A percentile compares a stretch with the other conserved stretches of the same genome.
Evolutionary conservation across 2,113 vertebrate genomes (phyloP).

Genomic region (Apistogramma diplotaenia): DNA sequence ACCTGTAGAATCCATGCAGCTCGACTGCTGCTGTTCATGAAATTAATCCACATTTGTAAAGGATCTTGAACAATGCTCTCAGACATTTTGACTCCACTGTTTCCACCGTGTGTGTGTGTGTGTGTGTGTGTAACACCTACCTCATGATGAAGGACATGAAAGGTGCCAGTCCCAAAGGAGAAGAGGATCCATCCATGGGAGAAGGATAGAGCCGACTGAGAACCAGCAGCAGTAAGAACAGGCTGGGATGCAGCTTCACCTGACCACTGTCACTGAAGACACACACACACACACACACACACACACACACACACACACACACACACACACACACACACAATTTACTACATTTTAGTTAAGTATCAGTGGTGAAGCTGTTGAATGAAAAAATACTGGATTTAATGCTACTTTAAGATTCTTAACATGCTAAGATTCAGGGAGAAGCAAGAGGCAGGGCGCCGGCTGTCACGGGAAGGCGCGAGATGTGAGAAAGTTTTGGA

Average conservation of each 20-base stretch:
- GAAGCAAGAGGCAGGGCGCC: background rate
- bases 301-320: too few relatives aligned
- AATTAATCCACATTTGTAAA: background rate
- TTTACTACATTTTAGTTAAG: background rate
- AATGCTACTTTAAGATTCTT: background rate
- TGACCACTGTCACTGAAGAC: constrained; percentile 72
- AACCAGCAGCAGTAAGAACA: constrained; percentile 91
- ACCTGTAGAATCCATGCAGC: background rate
- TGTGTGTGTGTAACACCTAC: constrained; percentile 67
- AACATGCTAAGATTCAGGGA: background rate
- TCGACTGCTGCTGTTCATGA: background rate
- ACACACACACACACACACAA: background rate
- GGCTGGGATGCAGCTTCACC: constrained; percentile 85
- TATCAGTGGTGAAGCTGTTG: background rate
- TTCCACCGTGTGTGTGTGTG: background rate
- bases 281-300: background rate
- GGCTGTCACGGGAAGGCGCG: background rate
- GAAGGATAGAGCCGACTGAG: constrained; percentile 92
- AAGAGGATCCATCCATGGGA: constrained; percentile 90
- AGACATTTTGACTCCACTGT: accelerated
- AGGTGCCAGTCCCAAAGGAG: constrained; percentile 84
- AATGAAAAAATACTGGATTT: background rate
- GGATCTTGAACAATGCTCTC: background rate
- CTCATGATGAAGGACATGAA: constrained; percentile 91
- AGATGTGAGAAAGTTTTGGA: background rate